Conservation (phyloP, 53 echinoderm and acorn worm species). For the Zoroaster sp. region DNA sequence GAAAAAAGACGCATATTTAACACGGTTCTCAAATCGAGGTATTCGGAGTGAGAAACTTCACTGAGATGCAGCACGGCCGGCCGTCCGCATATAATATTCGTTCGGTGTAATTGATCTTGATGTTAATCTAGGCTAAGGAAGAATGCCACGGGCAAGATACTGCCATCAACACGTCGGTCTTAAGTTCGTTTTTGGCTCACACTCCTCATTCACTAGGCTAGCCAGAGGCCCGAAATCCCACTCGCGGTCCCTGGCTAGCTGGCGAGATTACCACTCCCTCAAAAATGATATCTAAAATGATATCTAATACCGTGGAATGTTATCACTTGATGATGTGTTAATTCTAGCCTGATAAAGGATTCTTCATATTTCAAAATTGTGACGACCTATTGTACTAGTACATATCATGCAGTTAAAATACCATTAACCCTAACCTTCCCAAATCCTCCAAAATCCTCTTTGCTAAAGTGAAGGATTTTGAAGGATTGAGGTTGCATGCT, state of each 20-base stretch:
- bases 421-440: too few species aligned
- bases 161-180: not conserved
- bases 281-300: not conserved
- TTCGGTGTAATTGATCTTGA: not conserved
- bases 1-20: not conserved
- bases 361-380: not conserved
- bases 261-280: not conserved
- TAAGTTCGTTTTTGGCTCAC: not conserved
- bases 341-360: not conserved
- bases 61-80: not conserved
- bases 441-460: too few species aligned
- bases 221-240: not conserved
- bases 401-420: too few species aligned
- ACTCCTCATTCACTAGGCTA: not conserved
- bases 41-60: not conserved
- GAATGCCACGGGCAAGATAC: not conserved
- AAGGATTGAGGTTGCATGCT: too few species aligned
- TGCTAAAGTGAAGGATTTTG: too few species aligned
- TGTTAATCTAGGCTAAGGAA: not conserved
- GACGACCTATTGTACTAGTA: not conserved
- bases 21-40: not conserved
- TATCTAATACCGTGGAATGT: not conserved
- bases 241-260: not conserved
- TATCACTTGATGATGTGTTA: conserved; percentile 20
- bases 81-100: not conserved